Evolutionary conservation across 2,113 vertebrate species (phyloP).

Genomic region (Riparia riparia): DNA sequence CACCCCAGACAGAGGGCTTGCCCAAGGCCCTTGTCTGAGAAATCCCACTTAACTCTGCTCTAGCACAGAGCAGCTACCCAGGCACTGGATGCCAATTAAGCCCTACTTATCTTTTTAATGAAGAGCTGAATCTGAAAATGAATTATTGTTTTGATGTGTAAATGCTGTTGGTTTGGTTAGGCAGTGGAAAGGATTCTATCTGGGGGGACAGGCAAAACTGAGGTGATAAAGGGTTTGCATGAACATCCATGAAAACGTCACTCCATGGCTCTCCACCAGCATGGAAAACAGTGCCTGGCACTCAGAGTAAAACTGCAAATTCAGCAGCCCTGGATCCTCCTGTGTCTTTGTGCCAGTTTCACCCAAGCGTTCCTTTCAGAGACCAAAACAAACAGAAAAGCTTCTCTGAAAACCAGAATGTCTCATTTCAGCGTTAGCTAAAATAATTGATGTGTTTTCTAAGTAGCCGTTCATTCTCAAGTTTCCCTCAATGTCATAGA

Average conservation of each 20-base stretch:
- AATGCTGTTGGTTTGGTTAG: constrained; percentile 40
- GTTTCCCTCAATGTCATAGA: background rate
- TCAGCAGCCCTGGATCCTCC: background rate
- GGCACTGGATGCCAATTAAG: constrained; percentile 58
- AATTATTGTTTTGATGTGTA: constrained; percentile 70
- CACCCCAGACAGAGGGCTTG: constrained; percentile 67
- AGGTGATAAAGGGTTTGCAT: background rate
- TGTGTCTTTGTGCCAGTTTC: constrained; percentile 35
- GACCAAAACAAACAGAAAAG: constrained; percentile 46
- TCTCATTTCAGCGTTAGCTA: background rate
- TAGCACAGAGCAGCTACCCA: constrained; percentile 13
- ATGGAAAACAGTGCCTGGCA: background rate
- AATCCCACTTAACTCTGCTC: constrained; percentile 34
- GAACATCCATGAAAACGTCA: background rate
- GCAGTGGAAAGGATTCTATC: constrained; percentile 26
- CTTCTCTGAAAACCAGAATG: constrained; percentile 10
- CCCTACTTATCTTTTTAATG: constrained; percentile 63
- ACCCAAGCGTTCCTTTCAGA: background rate
- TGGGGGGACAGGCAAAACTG: constrained; percentile 2
- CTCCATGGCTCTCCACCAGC: background rate
- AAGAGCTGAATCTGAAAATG: constrained; percentile 61
- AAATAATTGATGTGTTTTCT: background rate
- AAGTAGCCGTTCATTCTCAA: background rate
- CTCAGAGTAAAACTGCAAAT: background rate
- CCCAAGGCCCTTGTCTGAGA: constrained; percentile 68